Percentiles rank a stretch among this genome's conserved stretches.
Evolutionary conservation across 2,888 invertebrate species (phyloP).

Genomic region (Escarpia spicata): DNA sequence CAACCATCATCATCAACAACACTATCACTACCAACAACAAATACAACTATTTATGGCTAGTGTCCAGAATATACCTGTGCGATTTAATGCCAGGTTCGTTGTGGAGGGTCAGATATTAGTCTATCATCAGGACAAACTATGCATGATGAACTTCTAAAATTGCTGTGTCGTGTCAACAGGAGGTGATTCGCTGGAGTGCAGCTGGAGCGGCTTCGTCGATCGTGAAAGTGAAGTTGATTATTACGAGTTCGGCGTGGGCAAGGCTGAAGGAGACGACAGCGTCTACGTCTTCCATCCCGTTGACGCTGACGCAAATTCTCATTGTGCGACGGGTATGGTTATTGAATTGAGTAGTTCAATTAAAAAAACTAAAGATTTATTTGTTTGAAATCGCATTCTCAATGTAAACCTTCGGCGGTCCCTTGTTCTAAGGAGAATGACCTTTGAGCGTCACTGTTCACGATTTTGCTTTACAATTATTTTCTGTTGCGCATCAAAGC

Average conservation of each 20-base stretch:
- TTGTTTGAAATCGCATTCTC: too few species aligned
- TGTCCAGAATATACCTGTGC: too few species aligned
- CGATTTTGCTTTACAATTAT: too few species aligned
- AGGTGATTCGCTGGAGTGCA: slow-evolving; percentile 17
- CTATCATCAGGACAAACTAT: neutral
- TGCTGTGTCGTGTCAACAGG: neutral
- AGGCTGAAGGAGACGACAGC: neutral
- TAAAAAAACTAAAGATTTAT: neutral
- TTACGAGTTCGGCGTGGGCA: slow-evolving; percentile 13
- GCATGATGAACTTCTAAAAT: neutral
- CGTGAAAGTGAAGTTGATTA: slow-evolving; percentile 26
- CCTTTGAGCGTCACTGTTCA: too few species aligned
- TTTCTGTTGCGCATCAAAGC: too few species aligned
- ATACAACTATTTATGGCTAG: too few species aligned
- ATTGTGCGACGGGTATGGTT: neutral
- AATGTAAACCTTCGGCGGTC: too few species aligned
- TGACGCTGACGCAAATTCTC: neutral
- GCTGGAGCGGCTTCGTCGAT: slow-evolving; percentile 20
- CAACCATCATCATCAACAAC: too few species aligned
- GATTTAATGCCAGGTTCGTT: too few species aligned
- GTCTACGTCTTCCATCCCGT: neutral
- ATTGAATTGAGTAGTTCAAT: neutral
- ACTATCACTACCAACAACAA: too few species aligned
- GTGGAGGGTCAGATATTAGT: neutral
- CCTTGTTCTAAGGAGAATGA: too few species aligned